Evolutionary conservation across 2,888 invertebrate genomes (phyloP).

Genomic region (Agonopterix arenella): DNA sequence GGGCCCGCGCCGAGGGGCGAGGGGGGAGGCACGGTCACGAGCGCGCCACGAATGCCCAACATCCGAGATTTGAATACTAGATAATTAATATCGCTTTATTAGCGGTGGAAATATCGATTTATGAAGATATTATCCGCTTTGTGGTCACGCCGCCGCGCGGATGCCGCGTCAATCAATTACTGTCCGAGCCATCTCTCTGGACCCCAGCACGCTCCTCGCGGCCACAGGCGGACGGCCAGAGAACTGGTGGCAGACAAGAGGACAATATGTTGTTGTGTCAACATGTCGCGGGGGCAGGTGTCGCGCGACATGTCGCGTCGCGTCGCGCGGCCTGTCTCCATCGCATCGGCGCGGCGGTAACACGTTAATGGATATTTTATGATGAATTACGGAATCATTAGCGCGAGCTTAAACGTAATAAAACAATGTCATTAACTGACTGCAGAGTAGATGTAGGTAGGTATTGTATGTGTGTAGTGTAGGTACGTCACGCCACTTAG

Average conservation of each 20-base stretch:
- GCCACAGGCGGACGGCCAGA: background rate
- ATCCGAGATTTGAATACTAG: conserved; percentile 72
- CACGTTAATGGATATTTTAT: conserved; percentile 1
- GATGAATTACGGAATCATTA: background rate
- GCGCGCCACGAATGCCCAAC: conserved; percentile 51
- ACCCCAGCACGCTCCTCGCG: background rate
- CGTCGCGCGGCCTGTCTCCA: background rate
- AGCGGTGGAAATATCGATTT: conserved; percentile 68
- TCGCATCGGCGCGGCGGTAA: background rate
- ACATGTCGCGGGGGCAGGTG: background rate
- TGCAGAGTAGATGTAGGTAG: too few species aligned
- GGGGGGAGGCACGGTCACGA: conserved; percentile 41
- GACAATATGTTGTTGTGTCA: background rate
- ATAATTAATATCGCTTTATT: conserved; percentile 76
- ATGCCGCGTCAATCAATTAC: conserved; percentile 15
- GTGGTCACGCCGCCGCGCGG: conserved; percentile 36
- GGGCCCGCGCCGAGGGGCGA: conserved; percentile 21
- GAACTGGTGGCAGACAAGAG: background rate
- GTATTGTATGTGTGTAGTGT: too few species aligned
- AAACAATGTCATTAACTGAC: too few species aligned
- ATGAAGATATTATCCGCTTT: conserved; percentile 67
- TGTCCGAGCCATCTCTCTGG: conserved; percentile 1
- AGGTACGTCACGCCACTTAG: too few species aligned
- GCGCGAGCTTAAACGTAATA: background rate
- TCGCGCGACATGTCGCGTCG: background rate